Base-by-base conservation (phyloP, 2,797 vertebrate species). In the Malurus splendens region DNA sequence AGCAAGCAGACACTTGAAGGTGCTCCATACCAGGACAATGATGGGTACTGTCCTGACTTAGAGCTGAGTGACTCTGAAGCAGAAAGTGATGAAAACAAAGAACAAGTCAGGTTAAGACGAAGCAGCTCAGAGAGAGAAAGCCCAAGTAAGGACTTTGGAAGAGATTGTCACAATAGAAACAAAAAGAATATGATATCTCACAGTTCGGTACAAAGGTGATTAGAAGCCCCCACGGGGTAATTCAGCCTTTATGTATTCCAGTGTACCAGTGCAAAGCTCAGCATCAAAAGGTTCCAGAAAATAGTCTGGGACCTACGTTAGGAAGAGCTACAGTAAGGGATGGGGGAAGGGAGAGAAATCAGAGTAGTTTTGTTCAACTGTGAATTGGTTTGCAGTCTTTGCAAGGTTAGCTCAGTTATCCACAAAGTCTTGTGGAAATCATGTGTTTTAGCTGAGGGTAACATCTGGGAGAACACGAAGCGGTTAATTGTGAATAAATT, bases 41-140 rank as follows among this genome's bases (percentile, higher is more conserved):
- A 99, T 13, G 99, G 99, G 8, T 99, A 99, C 96, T 99, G 98
- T 90, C 99, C 99, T 1, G 99, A 99, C 95, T 95, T 98, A 81
- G 99, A 99, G 94, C 98, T 98, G 62, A 99, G 99, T 92, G 99
- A 99, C 97, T 99, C 99, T 2, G 99, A 99, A 95, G 97, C 98
- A 2, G 99, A 99, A 93, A 97, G 98, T 51, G 98, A 98, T 90
- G 98, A 98, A 60, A 97, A 96, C 89, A 97, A 97, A 90, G 97
- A 97, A 65, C 97, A 97, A 91, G 94, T 93, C 17, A 97, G 96
- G 85, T 94, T 97, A 73, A 96, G 95, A 44, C 97, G 96, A 64
- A 93, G 97, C 55, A 97, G 95, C 93, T 96, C 71, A n/a, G 96
- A 97, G 45, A 96, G 96, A 90, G 97, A 97, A 71, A 97, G 94